A percentile compares a stretch with the other conserved stretches of the same genome.
Evolutionary conservation across 2,888 invertebrate genomes (phyloP).

Genomic region (Halictus quadricinctus): DNA sequence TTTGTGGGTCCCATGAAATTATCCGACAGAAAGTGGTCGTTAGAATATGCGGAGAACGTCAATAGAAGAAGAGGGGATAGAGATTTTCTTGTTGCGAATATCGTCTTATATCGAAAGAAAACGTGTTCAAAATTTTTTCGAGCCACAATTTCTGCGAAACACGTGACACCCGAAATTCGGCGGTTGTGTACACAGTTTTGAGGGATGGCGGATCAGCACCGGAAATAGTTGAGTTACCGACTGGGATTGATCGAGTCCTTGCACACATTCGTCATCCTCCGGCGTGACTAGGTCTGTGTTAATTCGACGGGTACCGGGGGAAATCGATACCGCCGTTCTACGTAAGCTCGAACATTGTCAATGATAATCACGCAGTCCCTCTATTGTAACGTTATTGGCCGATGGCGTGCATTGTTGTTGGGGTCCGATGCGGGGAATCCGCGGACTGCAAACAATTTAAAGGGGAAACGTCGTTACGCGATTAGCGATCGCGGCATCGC

Average conservation of each 20-base stretch:
- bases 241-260: background rate
- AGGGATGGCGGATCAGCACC: background rate
- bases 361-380: constrained; percentile 30
- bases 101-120: no score
- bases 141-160: background rate
- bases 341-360: constrained; percentile 34
- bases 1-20: no score
- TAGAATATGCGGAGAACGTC: no score
- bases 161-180: background rate
- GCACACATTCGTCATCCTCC: constrained; percentile 1
- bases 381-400: constrained; percentile 39
- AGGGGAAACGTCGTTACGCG: constrained; percentile 56
- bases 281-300: constrained; percentile 13
- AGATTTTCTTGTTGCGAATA: no score
- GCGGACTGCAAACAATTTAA: constrained; percentile 52
- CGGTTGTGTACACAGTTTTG: background rate
- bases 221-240: constrained; percentile 6
- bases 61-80: no score
- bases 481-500: constrained; percentile 43
- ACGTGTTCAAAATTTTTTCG: background rate
- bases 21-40: no score
- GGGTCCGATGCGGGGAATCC: background rate
- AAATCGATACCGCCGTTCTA: constrained; percentile 38
- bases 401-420: constrained; percentile 13
- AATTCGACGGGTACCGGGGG: constrained; percentile 23